Conservation (phyloP, 2,113 vertebrate species). For the Plecotus auritus region DNA sequence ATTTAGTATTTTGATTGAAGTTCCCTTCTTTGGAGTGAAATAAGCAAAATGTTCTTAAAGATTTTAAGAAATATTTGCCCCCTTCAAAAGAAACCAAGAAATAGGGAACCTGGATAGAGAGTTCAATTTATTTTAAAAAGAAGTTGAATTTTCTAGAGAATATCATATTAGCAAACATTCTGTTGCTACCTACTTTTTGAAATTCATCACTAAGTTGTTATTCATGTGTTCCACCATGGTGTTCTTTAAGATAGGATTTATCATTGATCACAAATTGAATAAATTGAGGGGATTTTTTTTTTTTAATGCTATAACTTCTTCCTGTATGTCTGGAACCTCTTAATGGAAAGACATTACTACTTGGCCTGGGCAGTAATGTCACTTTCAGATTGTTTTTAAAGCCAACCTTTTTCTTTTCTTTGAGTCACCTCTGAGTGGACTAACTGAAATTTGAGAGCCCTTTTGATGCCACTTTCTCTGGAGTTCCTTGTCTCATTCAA, state of each 20-base stretch:
- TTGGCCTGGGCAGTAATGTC: background rate
- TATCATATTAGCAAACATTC: background rate
- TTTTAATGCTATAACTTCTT: background rate
- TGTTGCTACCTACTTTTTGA: background rate
- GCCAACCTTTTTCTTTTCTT: background rate
- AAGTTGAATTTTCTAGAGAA: background rate
- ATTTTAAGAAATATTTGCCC: slow-evolving; percentile 28
- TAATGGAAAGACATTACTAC: background rate
- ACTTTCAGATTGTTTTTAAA: background rate
- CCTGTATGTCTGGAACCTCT: background rate
- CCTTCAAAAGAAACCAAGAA: slow-evolving; percentile 22
- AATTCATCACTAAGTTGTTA: slow-evolving; percentile 4
- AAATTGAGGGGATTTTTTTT: background rate
- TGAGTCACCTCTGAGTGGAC: background rate
- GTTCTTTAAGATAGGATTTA: background rate
- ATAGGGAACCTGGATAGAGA: background rate
- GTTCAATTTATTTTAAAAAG: background rate
- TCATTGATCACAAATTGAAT: slow-evolving; percentile 20
- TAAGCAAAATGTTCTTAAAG: slow-evolving; percentile 11
- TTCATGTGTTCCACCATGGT: background rate
- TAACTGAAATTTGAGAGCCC: background rate
- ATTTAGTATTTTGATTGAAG: slow-evolving; percentile 29
- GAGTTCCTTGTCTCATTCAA: background rate
- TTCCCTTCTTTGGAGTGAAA: slow-evolving; percentile 13
- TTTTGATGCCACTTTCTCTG: background rate